Evolutionary conservation across 2,797 vertebrate species (phyloP), one percentile per base, ranked within the genome.

Genomic region (Pipistrellus nathusii): DNA sequence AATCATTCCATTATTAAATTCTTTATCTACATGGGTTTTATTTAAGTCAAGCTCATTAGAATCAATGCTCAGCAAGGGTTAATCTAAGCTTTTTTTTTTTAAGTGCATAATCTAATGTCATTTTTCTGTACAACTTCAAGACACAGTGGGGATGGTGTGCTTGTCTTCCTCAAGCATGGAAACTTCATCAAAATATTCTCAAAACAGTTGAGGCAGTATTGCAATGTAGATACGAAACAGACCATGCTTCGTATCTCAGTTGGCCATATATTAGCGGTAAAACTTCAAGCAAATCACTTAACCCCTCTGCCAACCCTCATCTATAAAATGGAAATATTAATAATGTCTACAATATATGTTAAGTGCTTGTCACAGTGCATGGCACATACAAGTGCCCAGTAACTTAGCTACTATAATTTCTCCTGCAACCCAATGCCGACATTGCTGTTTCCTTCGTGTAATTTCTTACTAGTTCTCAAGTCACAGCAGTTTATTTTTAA

Each of bases 101-200:
- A 75, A 73, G 32, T 27, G 30, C 64, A 38, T 72, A 75, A 75
- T 13, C 44, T 72, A 35, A 32, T 66, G 81, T 23, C 59, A 87
- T 92, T 90, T 90, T 95, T 85, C 72, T 55, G 7, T 55, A 55
- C 32, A 80, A 23, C 15, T 51, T 80, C 32, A 91, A 77, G 44
- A 84, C 32, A 20, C 4, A 57, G 20, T 57, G n/a, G 38, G 30
- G 66, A 21, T 72, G 72, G 66, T 76, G 44, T 83, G 21, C 48
- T 92, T 94, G 38, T 76, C 87, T 96, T 82, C 48, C 38, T 87
- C 69, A 93, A 86, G 93, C 77, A 91, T 81, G 38, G 57, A 25
- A 88, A 93, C 55, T 77, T 89, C 64, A 48, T 71, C 75, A 80
- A 94, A 93, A 85, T 92, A 83, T 53, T 93, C 69, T 91, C 53